These are phyloP conservation scores for Bellardia pandia DNA, from an alignment of 2,888 invertebrate species.

Conservation along the genomic window DNA sequence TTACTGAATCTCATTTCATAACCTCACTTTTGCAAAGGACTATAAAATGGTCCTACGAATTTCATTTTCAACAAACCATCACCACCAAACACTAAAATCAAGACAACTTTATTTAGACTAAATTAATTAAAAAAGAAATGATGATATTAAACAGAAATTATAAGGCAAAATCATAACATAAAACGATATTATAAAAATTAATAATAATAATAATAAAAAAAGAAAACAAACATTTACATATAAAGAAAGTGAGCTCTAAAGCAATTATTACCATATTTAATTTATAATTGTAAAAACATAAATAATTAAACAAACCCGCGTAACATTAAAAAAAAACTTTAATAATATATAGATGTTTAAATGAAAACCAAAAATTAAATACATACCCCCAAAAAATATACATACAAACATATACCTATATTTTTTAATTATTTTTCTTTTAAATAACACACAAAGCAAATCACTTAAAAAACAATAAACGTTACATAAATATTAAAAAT, in stretches of 20 bases:
- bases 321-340: conserved; percentile 4
- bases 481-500: neutral
- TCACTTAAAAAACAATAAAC: neutral
- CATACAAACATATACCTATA: too few species aligned
- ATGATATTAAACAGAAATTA: neutral
- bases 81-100: neutral
- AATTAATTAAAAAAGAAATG: neutral
- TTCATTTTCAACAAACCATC: neutral
- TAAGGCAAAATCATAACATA: conserved; percentile 5
- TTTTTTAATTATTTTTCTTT: neutral
- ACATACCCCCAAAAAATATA: too few species aligned
- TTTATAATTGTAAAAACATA: conserved; percentile 1
- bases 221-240: neutral
- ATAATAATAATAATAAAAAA: neutral
- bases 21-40: too few species aligned
- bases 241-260: neutral
- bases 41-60: too few species aligned
- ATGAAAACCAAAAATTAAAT: neutral
- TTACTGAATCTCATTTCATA: too few species aligned
- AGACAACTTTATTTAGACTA: neutral
- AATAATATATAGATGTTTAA: conserved; percentile 3
- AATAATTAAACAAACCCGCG: conserved; percentile 21
- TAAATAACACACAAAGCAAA: neutral
- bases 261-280: conserved; percentile 11
- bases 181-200: neutral